Conservation (phyloP, 1,140 invertebrate genomes). For the Ptiloglossa arizonensis region DNA sequence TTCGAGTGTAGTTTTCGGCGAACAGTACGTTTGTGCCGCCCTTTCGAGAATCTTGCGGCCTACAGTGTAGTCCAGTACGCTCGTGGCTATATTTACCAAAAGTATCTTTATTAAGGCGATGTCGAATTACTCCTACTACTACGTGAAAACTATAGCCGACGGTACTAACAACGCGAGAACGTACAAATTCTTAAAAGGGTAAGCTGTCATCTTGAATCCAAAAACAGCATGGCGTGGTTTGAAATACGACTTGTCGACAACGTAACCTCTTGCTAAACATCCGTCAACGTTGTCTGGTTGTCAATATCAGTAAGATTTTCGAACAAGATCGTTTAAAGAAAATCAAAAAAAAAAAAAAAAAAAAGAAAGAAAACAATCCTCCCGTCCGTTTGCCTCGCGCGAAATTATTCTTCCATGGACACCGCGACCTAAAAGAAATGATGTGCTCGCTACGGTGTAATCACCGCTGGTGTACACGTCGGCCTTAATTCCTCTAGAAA, state of each 20-base stretch:
- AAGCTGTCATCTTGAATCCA: slow-evolving; percentile 25
- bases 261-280: too few relatives aligned
- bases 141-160: slow-evolving; percentile 66
- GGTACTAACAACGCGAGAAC: slow-evolving; percentile 55
- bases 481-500: background rate
- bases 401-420: too few relatives aligned
- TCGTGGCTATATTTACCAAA: slow-evolving; percentile 23
- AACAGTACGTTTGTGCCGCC: slow-evolving; percentile 32
- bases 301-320: too few relatives aligned
- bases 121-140: slow-evolving; percentile 74
- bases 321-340: too few relatives aligned
- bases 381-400: too few relatives aligned
- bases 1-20: slow-evolving; percentile 33
- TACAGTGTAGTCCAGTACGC: background rate
- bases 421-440: too few relatives aligned
- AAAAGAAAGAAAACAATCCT: background rate
- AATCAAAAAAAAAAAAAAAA: too few relatives aligned
- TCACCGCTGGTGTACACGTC: background rate
- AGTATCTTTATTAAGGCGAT: slow-evolving; percentile 47
- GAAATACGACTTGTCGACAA: too few relatives aligned
- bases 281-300: too few relatives aligned
- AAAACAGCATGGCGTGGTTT: too few relatives aligned
- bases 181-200: slow-evolving; percentile 73
- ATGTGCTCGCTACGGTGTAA: background rate
- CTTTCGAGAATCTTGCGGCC: slow-evolving; percentile 22